A percentile compares a stretch with the other conserved stretches of the same genome.
phyloP scores from a whole-genome alignment of 2,113 vertebrate species.

The Solea solea region DNA sequence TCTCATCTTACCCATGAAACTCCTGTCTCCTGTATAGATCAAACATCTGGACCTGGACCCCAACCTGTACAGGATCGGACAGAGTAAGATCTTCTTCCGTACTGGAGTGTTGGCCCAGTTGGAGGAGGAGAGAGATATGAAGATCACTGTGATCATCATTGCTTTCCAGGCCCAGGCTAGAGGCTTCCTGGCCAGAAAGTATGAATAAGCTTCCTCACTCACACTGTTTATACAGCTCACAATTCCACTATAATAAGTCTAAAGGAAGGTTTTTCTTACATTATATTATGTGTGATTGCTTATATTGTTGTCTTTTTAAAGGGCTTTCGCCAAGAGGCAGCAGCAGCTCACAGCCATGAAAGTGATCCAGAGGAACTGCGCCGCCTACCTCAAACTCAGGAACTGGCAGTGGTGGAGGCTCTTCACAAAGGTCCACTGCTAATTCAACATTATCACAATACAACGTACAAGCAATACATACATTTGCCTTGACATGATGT shows the following conservation, averaged over 20 bases:
- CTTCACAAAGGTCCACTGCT: constrained; percentile 91
- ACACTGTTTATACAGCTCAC: not conserved
- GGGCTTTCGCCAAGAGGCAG: constrained; percentile 93
- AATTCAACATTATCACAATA: not conserved
- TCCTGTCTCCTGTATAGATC: constrained; percentile 78
- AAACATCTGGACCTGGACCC: constrained; percentile 96
- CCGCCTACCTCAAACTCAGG: constrained; percentile 95
- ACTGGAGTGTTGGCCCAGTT: constrained; percentile 95
- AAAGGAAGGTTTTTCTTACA: not conserved
- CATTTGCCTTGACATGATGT: not conserved
- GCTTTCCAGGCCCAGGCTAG: constrained; percentile 93
- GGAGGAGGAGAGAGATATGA: constrained; percentile 95
- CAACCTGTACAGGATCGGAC: constrained; percentile 95
- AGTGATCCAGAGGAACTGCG: constrained; percentile 98
- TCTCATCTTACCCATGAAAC: constrained; percentile 1
- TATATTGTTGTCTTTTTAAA: constrained; percentile 61
- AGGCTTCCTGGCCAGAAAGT: constrained; percentile 95
- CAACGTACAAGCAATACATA: not conserved
- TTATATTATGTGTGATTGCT: not conserved
- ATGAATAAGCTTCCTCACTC: constrained; percentile 48
- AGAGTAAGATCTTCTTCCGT: constrained; percentile 98
- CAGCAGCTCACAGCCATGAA: constrained; percentile 98
- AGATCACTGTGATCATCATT: constrained; percentile 96
- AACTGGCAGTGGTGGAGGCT: constrained; percentile 99
- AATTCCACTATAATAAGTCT: no score